Base-by-base conservation (phyloP, 2,888 invertebrate genomes). In the Nebria brevicollis region DNA sequence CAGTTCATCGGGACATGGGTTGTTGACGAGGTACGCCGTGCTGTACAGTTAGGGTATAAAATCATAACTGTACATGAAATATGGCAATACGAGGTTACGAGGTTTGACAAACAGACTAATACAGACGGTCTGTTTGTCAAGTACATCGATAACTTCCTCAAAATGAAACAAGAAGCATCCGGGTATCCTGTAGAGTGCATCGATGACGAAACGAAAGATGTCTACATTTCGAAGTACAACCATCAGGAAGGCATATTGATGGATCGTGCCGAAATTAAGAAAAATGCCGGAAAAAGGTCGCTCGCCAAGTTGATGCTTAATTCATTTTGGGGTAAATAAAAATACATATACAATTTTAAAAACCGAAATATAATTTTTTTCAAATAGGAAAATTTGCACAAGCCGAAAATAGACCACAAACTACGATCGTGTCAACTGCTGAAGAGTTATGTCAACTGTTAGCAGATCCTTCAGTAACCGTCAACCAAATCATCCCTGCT, bases 271-370 rank as follows among this genome's bases (percentile, higher is more conserved):
- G n/a, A 20, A 7, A 77, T 41, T 13, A 20, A 11, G 1, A 66
- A 77, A 66, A 77, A 77, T 25, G 66, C 77, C 10, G 66, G 77
- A 26, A 66, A 43, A 66, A 15, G 77, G 25, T 66, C 70, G 41
- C 68, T 68, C 11, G 77, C 78, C 15, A 75, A 75, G 75, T 77
- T 85, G 8, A 78, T 77, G 68, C 77, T 85, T 13, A 85, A 85
- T 80, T 82, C 81, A 5, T 84, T 85, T 72, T 85, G 85, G 84
- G 85, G 84, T 8, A 84, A 83, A 8, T 43, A 43, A 43, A 1
- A 43, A 43, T 43, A 43, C 10, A 43, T 43, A 43, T 43, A 43
- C 1, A 43, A 43, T 43, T 43, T 43, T 6, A 43, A 43, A 43
- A 43, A 6, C 6, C 43, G 10, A 43, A 43, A 43, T 1, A 43